Base-by-base conservation (phyloP, 1,140 invertebrate species). In the Panagrolaimus sp. region DNA sequence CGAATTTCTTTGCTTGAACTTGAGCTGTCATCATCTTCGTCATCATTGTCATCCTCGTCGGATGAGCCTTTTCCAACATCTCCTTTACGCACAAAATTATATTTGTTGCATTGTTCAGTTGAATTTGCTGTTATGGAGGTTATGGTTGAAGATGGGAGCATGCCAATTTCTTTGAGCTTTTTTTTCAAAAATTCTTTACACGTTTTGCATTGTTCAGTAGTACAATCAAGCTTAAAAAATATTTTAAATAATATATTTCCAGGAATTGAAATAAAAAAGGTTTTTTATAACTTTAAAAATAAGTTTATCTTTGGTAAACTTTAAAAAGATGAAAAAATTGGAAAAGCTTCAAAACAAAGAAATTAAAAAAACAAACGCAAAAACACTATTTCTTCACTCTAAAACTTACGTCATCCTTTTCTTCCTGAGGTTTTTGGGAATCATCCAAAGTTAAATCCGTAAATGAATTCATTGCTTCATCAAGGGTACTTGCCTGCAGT, bases 391-490 rank as follows among this genome's bases (percentile, higher is more conserved):
- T 15, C 2, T 55, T 5, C 9, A 43, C 32, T 3, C 5, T 26
- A 66, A 66, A 66, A 48, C 14, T 28, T 44, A 26, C 14, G 9
- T 14, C 38, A 17, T 45, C 6, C 6, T 15, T 32, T 28, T 15
- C 46, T 55, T 66, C 65, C n/a, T 2, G 3, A 65, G 43, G n/a
- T 45, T 48, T 66, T 17, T 44, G n/a, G 3, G 14, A n/a, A 43
- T 38, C 47, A 43, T 38, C 52, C 21, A 58, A 28, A n/a, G 52
- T 58, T 58, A 58, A 21, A 58, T 58, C 52, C 12, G 52, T 58
- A 68, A 68, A 67, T 14, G 43, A 24, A 62, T 44, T 44, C 17
- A 67, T 68, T 17, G 67, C 67, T 38, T 68, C 67, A 21, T 68
- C 52, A 14, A 68, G 44, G 8, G 67, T 68, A 14, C 10, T 38